Conservation (phyloP, 2,888 invertebrate genomes). For the Alsophila aescularia region DNA sequence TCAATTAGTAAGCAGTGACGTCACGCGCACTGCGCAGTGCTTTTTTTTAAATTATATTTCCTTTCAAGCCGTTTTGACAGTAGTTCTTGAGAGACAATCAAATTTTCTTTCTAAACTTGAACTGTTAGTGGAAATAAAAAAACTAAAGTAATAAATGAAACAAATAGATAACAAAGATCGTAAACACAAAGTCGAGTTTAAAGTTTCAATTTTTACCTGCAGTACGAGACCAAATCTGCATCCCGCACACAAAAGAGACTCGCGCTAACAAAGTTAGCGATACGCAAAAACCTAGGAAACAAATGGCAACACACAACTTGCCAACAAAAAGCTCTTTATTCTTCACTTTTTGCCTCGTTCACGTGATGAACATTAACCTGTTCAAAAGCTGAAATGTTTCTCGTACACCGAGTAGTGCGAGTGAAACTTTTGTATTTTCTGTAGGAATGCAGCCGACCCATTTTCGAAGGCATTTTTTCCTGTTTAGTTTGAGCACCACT, state of each 20-base stretch:
- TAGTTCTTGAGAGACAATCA: too few relatives aligned
- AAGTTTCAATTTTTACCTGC: too few relatives aligned
- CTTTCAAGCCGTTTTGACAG: too few relatives aligned
- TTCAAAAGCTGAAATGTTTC: constrained; percentile 61
- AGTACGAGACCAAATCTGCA: constrained; percentile 8
- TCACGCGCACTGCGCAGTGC: too few relatives aligned
- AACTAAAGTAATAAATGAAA: too few relatives aligned
- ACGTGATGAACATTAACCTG: constrained; percentile 65
- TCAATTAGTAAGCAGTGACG: too few relatives aligned
- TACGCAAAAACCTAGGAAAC: constrained; percentile 20
- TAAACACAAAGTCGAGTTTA: too few relatives aligned
- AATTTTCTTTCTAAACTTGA: too few relatives aligned
- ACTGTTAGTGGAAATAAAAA: too few relatives aligned
- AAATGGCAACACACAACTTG: constrained; percentile 15
- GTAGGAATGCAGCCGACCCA: constrained; percentile 51
- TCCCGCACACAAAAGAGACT: constrained; percentile 5
- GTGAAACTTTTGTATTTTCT: constrained; percentile 59
- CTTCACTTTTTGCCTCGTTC: constrained; percentile 34
- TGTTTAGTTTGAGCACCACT: constrained; percentile 30
- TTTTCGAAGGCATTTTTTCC: constrained; percentile 40
- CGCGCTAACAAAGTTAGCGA: constrained; percentile 16
- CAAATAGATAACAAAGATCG: too few relatives aligned
- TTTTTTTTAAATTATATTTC: too few relatives aligned
- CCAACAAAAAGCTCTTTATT: constrained; percentile 11
- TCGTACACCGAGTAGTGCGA: constrained; percentile 43